Base-by-base conservation (phyloP, 2,797 vertebrate species). In the Champsocephalus gunnari region DNA sequence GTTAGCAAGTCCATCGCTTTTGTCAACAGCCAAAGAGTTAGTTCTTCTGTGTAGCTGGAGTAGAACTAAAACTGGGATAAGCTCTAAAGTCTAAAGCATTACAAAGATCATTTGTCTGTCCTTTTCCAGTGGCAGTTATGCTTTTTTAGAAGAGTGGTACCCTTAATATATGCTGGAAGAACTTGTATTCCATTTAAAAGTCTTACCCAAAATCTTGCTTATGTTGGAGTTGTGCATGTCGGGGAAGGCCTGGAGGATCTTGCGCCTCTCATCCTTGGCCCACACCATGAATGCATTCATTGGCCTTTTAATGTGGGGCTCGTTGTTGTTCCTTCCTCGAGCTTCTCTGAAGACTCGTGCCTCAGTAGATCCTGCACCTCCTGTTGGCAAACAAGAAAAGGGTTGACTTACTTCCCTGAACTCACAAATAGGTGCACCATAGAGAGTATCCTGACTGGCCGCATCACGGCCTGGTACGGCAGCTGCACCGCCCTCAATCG, bases 141-240 rank as follows among this genome's bases (percentile, higher is more conserved):
- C 6, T 16, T 28, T 55, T 12, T 57, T 57, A 38, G n/a, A 6
- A 47, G 32, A 68, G 4, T 19, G 12, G 28, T 28, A 5, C n/a
- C 11, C 59, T 12, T 13, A 58, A 58, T 61, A 62, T 66, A 78
- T 50, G 4, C 12, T 50, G 24, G 2, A 32, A 28, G 9, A 17
- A 59, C 24, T 21, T 28, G 41, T 50, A 47, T 60, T 49, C 6
- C 54, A 75, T 71, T 51, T 59, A 44, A 47, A 71, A n/a, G 16
- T 86, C 97, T 96, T 93, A 99, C 98, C 98, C 82, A 99, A 93
- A 90, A 99, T 99, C 95, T 99, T 99, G 96, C 98, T 99, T 91
- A 99, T 99, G 94, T 99, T 99, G 91, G 98, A 99, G 94, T 99
- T 99, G 93, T 99, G 98, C 98, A 99, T 99, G 94, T 99, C 98